These are phyloP conservation scores for Diplodus sargus DNA, from an alignment of 2,797 vertebrate genomes.

Conservation along the genomic window DNA sequence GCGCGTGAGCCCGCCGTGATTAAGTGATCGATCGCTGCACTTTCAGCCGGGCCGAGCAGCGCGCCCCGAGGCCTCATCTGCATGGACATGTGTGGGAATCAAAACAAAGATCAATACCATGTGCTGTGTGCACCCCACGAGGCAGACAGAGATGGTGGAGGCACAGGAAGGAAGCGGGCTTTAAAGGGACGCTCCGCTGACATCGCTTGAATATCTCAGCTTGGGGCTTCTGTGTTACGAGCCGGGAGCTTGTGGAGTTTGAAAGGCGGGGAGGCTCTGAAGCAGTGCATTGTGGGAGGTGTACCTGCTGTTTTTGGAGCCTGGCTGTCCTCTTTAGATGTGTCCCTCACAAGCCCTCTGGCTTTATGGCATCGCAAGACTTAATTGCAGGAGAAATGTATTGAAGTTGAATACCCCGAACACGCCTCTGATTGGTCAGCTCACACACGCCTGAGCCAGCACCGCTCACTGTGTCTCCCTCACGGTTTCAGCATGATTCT, in stretches of 20 bases:
- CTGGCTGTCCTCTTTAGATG: neutral
- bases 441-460: too few relatives aligned
- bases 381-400: neutral
- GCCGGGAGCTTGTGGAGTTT: neutral
- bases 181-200: neutral
- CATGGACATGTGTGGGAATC: constrained; percentile 75
- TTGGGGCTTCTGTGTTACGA: neutral
- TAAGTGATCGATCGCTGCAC: constrained; percentile 63
- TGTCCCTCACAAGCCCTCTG: neutral
- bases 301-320: neutral
- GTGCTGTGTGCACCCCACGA: constrained; percentile 9
- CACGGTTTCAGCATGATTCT: neutral
- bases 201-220: neutral
- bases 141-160: constrained; percentile 18
- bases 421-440: too few relatives aligned
- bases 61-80: constrained; percentile 48
- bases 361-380: neutral
- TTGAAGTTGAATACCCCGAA: too few relatives aligned
- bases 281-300: constrained; percentile 11
- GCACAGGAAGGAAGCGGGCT: constrained; percentile 9
- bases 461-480: too few relatives aligned
- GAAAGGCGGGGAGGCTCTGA: neutral
- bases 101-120: constrained; percentile 63
- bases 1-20: constrained; percentile 24
- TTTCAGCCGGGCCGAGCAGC: neutral